These are phyloP conservation scores for Noctua janthina DNA, from an alignment of 2,888 invertebrate species.

Conservation along the genomic window DNA sequence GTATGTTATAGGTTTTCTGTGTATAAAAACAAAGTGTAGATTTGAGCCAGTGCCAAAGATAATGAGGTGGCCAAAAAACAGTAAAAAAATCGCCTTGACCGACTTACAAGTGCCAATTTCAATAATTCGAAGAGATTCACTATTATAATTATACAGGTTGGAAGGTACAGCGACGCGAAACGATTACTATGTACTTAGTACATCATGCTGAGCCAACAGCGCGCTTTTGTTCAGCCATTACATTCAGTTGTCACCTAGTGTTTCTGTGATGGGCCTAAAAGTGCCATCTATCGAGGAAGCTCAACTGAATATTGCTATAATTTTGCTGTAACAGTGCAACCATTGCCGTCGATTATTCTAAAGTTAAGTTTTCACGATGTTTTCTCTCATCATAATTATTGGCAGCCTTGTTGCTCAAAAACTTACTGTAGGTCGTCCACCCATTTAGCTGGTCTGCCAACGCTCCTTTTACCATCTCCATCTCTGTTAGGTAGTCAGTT, in stretches of 20 bases:
- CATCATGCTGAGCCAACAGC: no score
- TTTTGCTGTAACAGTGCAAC: not conserved
- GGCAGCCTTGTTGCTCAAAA: not conserved
- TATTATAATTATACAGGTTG: not conserved
- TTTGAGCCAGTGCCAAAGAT: constrained; percentile 49
- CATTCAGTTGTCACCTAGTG: not conserved
- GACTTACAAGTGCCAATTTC: constrained; percentile 36
- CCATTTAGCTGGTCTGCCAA: not conserved
- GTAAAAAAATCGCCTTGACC: constrained; percentile 40
- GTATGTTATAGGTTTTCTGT: constrained; percentile 33
- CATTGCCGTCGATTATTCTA: not conserved
- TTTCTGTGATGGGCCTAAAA: not conserved
- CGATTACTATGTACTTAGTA: no score
- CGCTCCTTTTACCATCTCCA: not conserved
- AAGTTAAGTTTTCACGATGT: not conserved
- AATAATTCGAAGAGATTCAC: constrained; percentile 1
- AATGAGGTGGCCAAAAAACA: constrained; percentile 35
- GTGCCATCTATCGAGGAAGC: constrained; percentile 3
- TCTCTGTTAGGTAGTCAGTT: not conserved
- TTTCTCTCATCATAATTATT: not conserved
- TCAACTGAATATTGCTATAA: not conserved
- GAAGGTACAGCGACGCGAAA: no score
- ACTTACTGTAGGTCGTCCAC: not conserved
- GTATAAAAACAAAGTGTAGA: constrained; percentile 11
- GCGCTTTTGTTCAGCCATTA: not conserved